Conservation (phyloP, 2,797 vertebrate species). For the Anomalospiza imberbis region DNA sequence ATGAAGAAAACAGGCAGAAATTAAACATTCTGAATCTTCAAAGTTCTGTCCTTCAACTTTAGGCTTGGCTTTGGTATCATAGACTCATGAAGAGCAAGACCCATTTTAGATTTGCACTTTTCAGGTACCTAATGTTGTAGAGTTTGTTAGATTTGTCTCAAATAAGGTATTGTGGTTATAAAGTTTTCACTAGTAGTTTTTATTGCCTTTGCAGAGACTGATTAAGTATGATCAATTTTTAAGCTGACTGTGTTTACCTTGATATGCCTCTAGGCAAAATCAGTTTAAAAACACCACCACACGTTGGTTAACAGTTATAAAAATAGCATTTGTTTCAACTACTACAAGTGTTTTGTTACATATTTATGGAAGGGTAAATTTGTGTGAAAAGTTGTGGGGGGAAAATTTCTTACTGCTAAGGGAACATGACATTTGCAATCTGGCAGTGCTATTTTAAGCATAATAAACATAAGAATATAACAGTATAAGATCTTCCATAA, state of each 20-base stretch:
- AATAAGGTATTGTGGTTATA: background rate
- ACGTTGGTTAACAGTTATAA: background rate
- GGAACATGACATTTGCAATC: constrained; percentile 41
- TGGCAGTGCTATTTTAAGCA: constrained; percentile 44
- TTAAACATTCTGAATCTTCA: background rate
- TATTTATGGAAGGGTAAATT: constrained; percentile 44
- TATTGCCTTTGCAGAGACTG: background rate
- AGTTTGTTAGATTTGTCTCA: background rate
- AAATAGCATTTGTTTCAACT: constrained; percentile 54
- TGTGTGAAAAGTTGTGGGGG: background rate
- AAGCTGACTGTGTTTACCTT: constrained; percentile 23
- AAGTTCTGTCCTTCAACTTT: background rate
- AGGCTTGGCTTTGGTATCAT: background rate
- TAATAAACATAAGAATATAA: constrained; percentile 1
- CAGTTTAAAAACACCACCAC: constrained; percentile 13
- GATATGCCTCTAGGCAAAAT: background rate
- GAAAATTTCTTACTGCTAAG: background rate
- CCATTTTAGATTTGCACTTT: background rate
- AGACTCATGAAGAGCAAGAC: background rate
- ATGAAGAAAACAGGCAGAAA: background rate
- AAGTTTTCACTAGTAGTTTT: background rate
- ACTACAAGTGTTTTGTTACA: constrained; percentile 45
- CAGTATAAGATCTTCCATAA: background rate
- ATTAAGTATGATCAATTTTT: background rate
- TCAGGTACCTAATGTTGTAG: background rate